These are phyloP conservation scores for Schizothorax lantsangensis DNA, from an alignment of 2,797 vertebrate genomes.

Conservation along the genomic window DNA sequence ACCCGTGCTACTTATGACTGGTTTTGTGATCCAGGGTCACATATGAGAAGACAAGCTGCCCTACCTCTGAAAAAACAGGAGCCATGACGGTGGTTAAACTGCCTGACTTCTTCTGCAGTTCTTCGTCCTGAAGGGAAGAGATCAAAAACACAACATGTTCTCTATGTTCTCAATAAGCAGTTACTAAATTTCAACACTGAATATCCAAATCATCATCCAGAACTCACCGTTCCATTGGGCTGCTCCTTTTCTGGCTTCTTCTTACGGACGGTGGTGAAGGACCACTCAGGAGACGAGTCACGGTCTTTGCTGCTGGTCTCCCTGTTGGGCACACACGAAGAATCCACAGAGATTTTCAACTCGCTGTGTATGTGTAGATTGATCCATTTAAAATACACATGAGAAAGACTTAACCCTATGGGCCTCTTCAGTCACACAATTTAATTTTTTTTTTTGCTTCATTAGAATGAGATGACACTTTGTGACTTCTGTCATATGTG, in stretches of 20 bases:
- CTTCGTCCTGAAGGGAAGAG: constrained; percentile 77
- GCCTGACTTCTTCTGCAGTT: constrained; percentile 81
- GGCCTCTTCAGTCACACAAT: neutral
- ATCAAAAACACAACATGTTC: neutral
- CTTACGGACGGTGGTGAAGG: constrained; percentile 86
- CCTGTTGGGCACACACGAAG: constrained; percentile 63
- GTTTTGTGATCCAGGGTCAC: neutral
- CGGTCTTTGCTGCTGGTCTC: constrained; percentile 82
- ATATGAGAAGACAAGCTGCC: constrained; percentile 47
- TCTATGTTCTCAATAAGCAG: neutral
- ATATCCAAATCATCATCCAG: neutral
- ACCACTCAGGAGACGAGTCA: constrained; percentile 82
- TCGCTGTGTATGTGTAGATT: neutral
- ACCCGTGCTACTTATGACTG: rapidly evolving
- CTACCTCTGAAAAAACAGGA: constrained; percentile 86
- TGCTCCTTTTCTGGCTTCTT: constrained; percentile 84
- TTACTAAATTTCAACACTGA: neutral
- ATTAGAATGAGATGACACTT: neutral
- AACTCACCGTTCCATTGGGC: constrained; percentile 76
- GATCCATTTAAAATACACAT: neutral
- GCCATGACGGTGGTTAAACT: constrained; percentile 84
- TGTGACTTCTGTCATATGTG: neutral
- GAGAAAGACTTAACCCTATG: neutral
- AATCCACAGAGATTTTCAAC: neutral
- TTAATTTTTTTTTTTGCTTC: neutral